Percentiles rank a stretch among this genome's conserved stretches.
Evolutionary conservation across 2,888 invertebrate genomes (phyloP).

Genomic region (Tipula confusa): DNA sequence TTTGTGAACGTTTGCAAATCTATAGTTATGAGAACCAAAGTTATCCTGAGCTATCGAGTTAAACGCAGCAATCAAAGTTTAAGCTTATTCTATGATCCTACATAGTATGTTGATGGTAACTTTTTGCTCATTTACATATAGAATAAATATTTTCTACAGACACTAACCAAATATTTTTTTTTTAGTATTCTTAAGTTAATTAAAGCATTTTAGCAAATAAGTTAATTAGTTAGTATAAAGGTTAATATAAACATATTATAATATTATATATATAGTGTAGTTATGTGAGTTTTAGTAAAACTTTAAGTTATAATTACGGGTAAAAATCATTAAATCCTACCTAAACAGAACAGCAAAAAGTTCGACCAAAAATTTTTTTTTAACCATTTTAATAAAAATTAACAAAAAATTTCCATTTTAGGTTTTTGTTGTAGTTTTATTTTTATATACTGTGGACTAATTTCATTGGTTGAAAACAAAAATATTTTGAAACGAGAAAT

Average conservation of each 20-base stretch:
- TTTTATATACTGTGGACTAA: not conserved
- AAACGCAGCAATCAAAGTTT: too few species aligned
- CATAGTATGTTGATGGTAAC: too few species aligned
- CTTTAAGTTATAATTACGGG: constrained; percentile 12
- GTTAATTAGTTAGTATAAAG: not conserved
- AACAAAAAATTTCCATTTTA: not conserved
- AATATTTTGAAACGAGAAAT: not conserved
- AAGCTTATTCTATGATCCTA: too few species aligned
- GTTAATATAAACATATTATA: not conserved
- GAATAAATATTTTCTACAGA: too few species aligned
- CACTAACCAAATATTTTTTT: too few species aligned
- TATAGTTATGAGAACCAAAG: too few species aligned
- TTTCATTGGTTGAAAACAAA: not conserved
- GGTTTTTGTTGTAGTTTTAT: not conserved
- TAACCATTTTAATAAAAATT: not conserved
- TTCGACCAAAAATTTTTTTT: not conserved
- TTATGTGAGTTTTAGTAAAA: not conserved
- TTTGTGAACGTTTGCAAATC: too few species aligned
- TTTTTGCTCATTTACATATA: too few species aligned
- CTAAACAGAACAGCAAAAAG: not conserved
- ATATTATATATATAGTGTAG: not conserved
- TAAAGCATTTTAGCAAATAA: not conserved
- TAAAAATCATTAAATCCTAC: not conserved
- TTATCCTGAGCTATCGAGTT: too few species aligned
- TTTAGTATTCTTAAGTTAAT: too few species aligned